Evolutionary conservation across 1,140 invertebrate genomes (phyloP), one percentile per base, ranked within the genome.

Genomic region (Holotrichia oblita): DNA sequence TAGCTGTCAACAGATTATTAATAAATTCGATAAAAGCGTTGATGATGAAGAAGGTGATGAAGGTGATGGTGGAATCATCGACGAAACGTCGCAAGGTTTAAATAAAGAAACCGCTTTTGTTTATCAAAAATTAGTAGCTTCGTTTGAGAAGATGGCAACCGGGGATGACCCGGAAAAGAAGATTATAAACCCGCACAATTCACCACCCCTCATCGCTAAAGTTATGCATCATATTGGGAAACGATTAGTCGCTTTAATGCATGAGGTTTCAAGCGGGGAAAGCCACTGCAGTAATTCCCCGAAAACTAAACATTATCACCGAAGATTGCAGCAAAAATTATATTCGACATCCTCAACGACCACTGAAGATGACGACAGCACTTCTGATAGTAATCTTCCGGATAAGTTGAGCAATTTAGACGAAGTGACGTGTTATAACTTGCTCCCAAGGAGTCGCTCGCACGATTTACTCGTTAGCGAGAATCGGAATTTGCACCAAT

Each of bases 171-270:
- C 84, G 0, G 78, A 85, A 76, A 85, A 85, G 8, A 83, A 87
- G 2, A 87, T 83, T 40, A 88, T 87, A 8, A 87, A 90, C 0
- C 91, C 92, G 0, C 91, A 93, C 82, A 93, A 92, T 64, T 96
- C 95, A 2, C 95, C 95, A 0, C 94, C 95, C 0, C 85, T 97
- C n/a, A 94, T 96, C 61, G 94, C 95, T 10, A 96, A 96, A 88
- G 95, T 97, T 0, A 96, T 97, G 94, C 93, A 96, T 79, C 96
- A 98, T 81, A 97, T 98, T 61, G 95, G 95, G 0, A 94, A 94
- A 59, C 87, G 95, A 17, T 87, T 98, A 40, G 94, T 96, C 2
- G 95, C 95, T 0, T 87, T 97, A 40, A 98, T 98, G 96, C 95
- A 97, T 84, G 96, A 97, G 84, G 96, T 97, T 3, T 95, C 93